phyloP scores from a whole-genome alignment of 2,113 vertebrate genomes.

The Thermophis baileyi region DNA sequence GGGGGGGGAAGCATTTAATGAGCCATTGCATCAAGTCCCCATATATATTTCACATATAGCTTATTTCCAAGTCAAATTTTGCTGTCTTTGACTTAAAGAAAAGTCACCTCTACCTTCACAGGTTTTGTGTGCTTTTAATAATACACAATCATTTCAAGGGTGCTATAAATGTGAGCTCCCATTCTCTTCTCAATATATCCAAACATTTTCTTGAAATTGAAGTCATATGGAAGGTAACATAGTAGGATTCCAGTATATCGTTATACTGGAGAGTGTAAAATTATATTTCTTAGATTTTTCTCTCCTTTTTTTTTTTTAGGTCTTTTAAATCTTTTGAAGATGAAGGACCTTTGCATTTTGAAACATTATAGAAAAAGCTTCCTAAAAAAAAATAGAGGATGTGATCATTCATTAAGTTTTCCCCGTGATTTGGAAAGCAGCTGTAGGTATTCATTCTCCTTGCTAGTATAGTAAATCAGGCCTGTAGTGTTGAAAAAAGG shows the following conservation, averaged over 20 bases:
- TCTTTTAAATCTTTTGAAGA: not conserved
- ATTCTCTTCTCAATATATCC: not conserved
- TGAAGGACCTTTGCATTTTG: not conserved
- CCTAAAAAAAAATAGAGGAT: not conserved
- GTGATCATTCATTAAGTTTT: not conserved
- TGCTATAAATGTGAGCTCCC: not conserved
- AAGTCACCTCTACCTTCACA: conserved; percentile 49
- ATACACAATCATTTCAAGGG: not conserved
- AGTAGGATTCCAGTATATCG: not conserved
- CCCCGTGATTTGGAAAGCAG: not conserved
- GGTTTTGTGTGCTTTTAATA: conserved; percentile 7
- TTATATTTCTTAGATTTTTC: not conserved
- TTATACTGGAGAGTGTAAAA: not conserved
- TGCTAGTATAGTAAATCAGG: not conserved
- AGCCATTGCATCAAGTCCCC: conserved; percentile 61
- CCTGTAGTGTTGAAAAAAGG: not conserved
- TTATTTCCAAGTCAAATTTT: conserved; percentile 61
- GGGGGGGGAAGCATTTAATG: conserved; percentile 41
- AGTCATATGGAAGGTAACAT: not conserved
- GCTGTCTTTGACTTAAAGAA: conserved; percentile 58
- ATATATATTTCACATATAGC: conserved; percentile 62
- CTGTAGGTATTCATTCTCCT: not conserved
- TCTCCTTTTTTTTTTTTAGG: no score
- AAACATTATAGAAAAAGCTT: not conserved
- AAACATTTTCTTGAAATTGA: not conserved